Percentiles rank a stretch among this genome's conserved stretches.
Evolutionary conservation across 2,113 vertebrate species (phyloP).

Genomic region (Clupea harengus): DNA sequence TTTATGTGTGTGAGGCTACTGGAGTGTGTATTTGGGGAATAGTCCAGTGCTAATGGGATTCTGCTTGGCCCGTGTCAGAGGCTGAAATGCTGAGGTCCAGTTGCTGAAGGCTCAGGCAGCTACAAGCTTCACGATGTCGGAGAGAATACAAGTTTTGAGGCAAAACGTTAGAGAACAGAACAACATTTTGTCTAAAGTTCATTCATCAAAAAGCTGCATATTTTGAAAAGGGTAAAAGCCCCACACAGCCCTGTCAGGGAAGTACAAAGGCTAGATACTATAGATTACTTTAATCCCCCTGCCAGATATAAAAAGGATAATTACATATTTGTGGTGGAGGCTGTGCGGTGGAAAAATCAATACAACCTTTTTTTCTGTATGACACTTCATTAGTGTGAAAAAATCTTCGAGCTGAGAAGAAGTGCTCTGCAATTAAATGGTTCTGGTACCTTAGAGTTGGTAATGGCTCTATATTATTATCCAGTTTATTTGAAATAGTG

Average conservation of each 20-base stretch:
- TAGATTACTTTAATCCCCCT: conserved; percentile 99
- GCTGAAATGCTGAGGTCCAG: conserved; percentile 73
- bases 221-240: conserved; percentile 99
- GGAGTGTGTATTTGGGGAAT: conserved; percentile 14
- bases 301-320: conserved; percentile 99
- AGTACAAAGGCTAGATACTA: conserved; percentile 99
- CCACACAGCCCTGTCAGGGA: conserved; percentile 92
- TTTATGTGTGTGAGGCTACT: conserved; percentile 1
- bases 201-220: conserved; percentile 98
- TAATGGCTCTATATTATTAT: conserved; percentile 99
- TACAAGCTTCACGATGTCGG: conserved; percentile 67
- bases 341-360: conserved; percentile 99
- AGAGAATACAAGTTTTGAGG: conserved; percentile 77
- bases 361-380: conserved; percentile 89
- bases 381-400: conserved; percentile 99
- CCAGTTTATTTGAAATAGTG: conserved; percentile 99
- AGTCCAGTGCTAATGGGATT: conserved; percentile 54
- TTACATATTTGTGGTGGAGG: conserved; percentile 99
- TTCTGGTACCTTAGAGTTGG: conserved; percentile 96
- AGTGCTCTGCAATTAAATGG: conserved; percentile 99
- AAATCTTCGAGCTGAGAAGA: conserved; percentile 98
- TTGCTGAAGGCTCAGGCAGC: conserved; percentile 75
- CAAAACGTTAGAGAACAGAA: conserved; percentile 75
- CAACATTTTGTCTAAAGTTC: conserved; percentile 98
- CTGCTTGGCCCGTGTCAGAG: conserved; percentile 66